Base-by-base conservation (phyloP, 2,888 invertebrate species). In the Euphydryas editha region DNA sequence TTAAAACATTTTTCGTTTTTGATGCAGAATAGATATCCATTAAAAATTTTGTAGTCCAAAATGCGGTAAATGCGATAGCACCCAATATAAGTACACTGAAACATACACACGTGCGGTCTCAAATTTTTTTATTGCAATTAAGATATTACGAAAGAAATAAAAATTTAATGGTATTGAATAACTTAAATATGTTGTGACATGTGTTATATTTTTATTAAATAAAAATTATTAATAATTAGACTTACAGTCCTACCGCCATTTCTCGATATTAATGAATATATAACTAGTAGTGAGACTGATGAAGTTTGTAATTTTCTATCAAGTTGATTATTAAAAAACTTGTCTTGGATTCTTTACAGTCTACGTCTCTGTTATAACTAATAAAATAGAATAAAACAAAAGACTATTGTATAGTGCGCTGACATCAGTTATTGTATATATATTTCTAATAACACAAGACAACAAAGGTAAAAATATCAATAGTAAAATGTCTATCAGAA, bases 21-120 rank as follows among this genome's bases (percentile, higher is more conserved):
- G 61, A 21, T 18, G 44, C 46, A 15, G 42, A 37, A 59, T 78
- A 80, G 1, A 85, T 30, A 71, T 81, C 79, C 18, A 62, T 65
- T 13, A 84, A 30, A 58, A 83, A 81, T 55, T 82, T 85, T 37
- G 76, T 72, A 1, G 85, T 82, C 86, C 86, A 86, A 74, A 85
- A 86, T 42, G 78, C 67, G 58, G 86, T 76, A 75, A 86, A 85
- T 54, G 76, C 78, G 60, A 86, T 69, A 47, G 84, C 86, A 55
- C 83, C 84, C 66, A 84, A 66, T 61, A 84, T 70, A 69, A 84
- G 70, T 8, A 79, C 72, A 67, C 85, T 85, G 85, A 54, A 70
- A 72, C n/a, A 51, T 13, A 47, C 20, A n/a, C n/a, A n/a, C n/a
- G n/a, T n/a, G n/a, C n/a, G n/a, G n/a, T n/a, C n/a, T n/a, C n/a